Evolutionary conservation across 53 echinoderm and acorn worm genomes (phyloP).

Genomic region (Patiria pectinifera): DNA sequence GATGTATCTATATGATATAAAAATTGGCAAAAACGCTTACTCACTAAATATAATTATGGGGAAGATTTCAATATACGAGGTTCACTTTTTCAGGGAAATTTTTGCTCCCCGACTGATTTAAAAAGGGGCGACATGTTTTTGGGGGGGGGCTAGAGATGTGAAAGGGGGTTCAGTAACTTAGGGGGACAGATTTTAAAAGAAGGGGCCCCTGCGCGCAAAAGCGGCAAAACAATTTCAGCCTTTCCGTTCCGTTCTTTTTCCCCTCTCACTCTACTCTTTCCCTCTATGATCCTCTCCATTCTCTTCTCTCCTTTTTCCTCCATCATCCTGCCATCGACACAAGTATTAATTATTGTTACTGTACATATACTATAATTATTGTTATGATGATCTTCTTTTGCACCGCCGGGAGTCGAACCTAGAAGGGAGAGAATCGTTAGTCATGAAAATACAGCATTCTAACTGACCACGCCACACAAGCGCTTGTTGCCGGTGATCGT

Average conservation of each 20-base stretch:
- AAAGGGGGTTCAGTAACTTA: conserved; percentile 11
- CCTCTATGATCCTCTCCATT: neutral
- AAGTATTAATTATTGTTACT: too few species aligned
- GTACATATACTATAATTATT: neutral
- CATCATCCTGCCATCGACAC: too few species aligned
- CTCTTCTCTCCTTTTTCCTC: neutral
- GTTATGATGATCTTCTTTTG: too few species aligned
- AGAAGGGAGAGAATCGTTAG: neutral
- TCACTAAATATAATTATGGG: too few species aligned
- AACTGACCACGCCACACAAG: conserved; percentile 6
- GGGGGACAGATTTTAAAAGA: neutral
- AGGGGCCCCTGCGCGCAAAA: neutral
- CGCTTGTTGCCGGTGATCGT: neutral
- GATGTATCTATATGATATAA: too few species aligned
- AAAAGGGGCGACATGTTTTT: conserved; percentile 2
- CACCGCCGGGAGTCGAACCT: conserved; percentile 5
- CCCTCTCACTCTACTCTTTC: neutral
- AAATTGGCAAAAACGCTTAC: too few species aligned
- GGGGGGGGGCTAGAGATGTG: neutral
- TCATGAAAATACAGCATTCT: neutral
- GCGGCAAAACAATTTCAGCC: neutral
- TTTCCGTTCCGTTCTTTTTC: too few species aligned
- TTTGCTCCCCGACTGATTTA: neutral
- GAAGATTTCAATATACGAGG: too few species aligned
- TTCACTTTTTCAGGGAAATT: too few species aligned